Percentiles rank a stretch among this genome's conserved stretches.
Conservation (phyloP, 2,113 vertebrate genomes). For the Podarcis muralis region DNA sequence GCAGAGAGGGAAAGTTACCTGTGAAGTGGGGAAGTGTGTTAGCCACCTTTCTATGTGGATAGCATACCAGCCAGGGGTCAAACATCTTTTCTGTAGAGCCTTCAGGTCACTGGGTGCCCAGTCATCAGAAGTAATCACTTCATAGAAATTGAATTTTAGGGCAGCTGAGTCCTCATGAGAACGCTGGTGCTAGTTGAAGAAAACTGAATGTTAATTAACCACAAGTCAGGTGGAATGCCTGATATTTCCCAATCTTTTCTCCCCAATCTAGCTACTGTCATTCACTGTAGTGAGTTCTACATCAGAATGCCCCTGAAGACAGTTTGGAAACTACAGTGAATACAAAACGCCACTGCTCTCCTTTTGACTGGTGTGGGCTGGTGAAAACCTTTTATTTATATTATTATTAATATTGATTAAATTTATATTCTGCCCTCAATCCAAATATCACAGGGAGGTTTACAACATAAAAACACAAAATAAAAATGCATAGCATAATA, state of each 20-base stretch:
- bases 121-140: slow-evolving; percentile 85
- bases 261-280: not conserved
- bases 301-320: not conserved
- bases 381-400: not conserved
- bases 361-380: not conserved
- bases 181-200: slow-evolving; percentile 86
- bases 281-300: not conserved
- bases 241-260: not conserved
- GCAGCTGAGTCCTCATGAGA: slow-evolving; percentile 91
- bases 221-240: not conserved
- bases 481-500: too few species aligned
- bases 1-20: slow-evolving; percentile 74
- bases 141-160: slow-evolving; percentile 89
- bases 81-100: slow-evolving; percentile 88
- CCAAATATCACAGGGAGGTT: too few species aligned
- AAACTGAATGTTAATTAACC: not conserved
- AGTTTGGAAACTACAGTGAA: not conserved
- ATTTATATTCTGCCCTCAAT: too few species aligned
- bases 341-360: not conserved
- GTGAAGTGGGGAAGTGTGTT: slow-evolving; percentile 84
- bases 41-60: slow-evolving; percentile 93
- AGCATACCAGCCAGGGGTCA: slow-evolving; percentile 89
- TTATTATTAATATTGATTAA: too few species aligned
- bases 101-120: slow-evolving; percentile 81
- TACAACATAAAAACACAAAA: too few species aligned